Percentiles rank a stretch among this genome's conserved stretches.
These are phyloP conservation scores for Saxicola maurus DNA, from an alignment of 2,797 vertebrate genomes.

Conservation along the genomic window DNA sequence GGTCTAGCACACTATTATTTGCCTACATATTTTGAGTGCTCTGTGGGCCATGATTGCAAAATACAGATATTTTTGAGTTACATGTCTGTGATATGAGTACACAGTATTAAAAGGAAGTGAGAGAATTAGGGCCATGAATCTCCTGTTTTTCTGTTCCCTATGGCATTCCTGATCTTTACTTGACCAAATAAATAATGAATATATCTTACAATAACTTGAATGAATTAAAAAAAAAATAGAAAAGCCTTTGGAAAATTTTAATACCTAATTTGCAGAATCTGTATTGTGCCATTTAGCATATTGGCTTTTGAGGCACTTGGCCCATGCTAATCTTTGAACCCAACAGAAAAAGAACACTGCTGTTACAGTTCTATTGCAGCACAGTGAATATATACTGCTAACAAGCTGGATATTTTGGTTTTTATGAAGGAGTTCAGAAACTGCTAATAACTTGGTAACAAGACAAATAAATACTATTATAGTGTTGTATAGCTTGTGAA, in stretches of 20 bases:
- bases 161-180: neutral
- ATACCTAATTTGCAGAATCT: neutral
- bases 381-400: neutral
- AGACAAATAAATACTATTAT: neutral
- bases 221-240: neutral
- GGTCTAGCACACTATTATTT: neutral
- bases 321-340: conserved; percentile 21
- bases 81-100: neutral
- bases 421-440: neutral
- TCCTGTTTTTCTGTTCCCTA: neutral
- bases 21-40: neutral
- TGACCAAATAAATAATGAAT: neutral
- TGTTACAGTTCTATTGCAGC: neutral
- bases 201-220: neutral
- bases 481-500: neutral
- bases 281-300: neutral
- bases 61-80: neutral
- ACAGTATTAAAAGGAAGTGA: neutral
- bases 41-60: neutral
- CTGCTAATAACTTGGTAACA: neutral
- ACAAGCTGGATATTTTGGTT: neutral
- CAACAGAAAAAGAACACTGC: neutral
- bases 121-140: neutral
- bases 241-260: neutral
- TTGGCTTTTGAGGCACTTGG: conserved; percentile 1